Evolutionary conservation across 1,140 invertebrate species (phyloP), one percentile per base, ranked within the genome.

Genomic region (Drosophila subpulchrella): DNA sequence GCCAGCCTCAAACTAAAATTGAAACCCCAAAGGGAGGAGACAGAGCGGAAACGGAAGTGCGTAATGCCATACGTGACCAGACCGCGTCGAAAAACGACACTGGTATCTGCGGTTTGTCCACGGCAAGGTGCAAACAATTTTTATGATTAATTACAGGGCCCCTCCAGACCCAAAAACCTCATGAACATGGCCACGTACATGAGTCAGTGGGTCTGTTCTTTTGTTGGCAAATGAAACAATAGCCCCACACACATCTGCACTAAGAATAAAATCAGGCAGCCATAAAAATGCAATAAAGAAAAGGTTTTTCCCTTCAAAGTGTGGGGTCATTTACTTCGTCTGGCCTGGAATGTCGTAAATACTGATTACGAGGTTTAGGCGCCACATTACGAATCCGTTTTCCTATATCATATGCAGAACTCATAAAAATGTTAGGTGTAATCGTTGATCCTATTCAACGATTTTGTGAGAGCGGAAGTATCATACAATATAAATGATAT

Each of bases 261-360:
- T 77, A 80, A 80, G 79, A 80, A 83, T 77, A 88, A 73, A 80
- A 76, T 76, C 81, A 83, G 61, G 79, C 79, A 77, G 57, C 75
- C 83, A 89, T 89, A 88, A 88, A 89, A 88, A 65, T 88, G 80
- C 63, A 79, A 88, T 88, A 88, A 86, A 83, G 61, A 61, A 82
- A 88, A 83, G 66, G 66, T 61, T 68, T 60, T 66, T 34, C 34
- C 53, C 15, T 42, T 11, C 15, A 11, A 10, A 57, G 36, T 32
- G 51, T 51, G 48, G 32, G 48, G 51, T 67, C 58, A 56, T 61
- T 66, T 60, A 68, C 53, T 59, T 56, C 8, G 15, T 44, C 59
- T 39, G 38, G 13, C 2, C 8, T 27, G 30, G 13, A 41, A 60
- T 34, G 60, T 63, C 55, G 55, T 63, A 60, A 63, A 63, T 63